Base-by-base conservation (phyloP, 30 jellyfish, hydroid and myxozoan species). In the Pelagia noctiluca region DNA sequence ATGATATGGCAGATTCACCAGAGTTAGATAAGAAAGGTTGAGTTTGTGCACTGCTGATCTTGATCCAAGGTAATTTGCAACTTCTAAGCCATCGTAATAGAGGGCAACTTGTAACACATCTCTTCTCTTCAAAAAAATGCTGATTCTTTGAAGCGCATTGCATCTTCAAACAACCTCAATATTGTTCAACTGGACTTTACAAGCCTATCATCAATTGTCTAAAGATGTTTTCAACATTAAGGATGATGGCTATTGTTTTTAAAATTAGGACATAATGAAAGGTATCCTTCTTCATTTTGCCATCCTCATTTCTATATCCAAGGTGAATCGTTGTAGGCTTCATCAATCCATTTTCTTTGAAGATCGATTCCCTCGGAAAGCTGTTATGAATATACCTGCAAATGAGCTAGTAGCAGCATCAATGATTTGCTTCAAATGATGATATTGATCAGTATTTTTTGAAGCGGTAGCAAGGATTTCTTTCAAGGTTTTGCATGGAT, bases 21-120 rank as follows among this genome's bases (percentile, higher is more conserved):
- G 57, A 16, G 57, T 42, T 42, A 42, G 16, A 42, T 42, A 42
- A 16, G 16, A 42, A 8, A 42, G 57, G 8, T 8, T 16, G 8
- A 42, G 57, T 42, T 42, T 42, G 57, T 42, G 57, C 57, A 42
- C 57, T 42, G 57, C 57, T 42, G 57, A 42, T 42, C 57, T 42
- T 8, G 57, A 42, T 42, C 57, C 57, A 42, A 42, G 57, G 8
- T 8, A 16, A 42, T 42, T 16, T 42, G 57, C 57, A 42, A 42
- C 57, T 42, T 42, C 57, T 16, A 42, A 16, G 16, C 16, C 57
- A 42, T 42, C 57, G 57, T 42, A 42, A 42, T 42, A 42, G 57
- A 42, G 57, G 57, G 57, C 57, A 42, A 42, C 57, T 42, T 42
- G 57, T 5, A 42, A 16, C 16, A 16, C 57, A 42, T 42, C 57